Conservation (phyloP, 1,140 invertebrate genomes). For the Frieseomelitta varia region DNA sequence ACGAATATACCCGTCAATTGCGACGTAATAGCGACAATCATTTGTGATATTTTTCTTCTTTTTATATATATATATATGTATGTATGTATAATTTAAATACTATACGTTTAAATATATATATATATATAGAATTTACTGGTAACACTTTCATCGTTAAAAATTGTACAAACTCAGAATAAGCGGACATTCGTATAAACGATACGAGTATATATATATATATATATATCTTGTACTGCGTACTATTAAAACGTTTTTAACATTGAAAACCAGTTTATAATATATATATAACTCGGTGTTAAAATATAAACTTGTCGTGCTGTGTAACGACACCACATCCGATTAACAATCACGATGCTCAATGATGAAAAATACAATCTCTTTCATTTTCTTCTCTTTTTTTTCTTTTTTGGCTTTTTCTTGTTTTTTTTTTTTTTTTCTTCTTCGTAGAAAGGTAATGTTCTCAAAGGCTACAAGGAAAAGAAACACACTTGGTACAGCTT, state of each 20-base stretch:
- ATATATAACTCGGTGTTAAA: constrained; percentile 38
- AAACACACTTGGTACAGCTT: constrained; percentile 71
- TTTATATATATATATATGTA: neutral
- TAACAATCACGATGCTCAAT: neutral
- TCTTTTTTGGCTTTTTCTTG: too few species aligned
- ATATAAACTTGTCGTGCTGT: constrained; percentile 50
- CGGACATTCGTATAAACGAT: constrained; percentile 30
- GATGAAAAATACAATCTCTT: neutral
- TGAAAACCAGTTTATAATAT: constrained; percentile 20
- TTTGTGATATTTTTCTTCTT: constrained; percentile 66
- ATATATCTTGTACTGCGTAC: constrained; percentile 18
- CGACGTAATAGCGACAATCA: constrained; percentile 36
- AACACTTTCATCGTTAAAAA: constrained; percentile 36
- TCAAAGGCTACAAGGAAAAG: constrained; percentile 39
- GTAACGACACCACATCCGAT: neutral
- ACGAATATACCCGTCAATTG: neutral
- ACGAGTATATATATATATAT: neutral
- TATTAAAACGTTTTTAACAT: constrained; percentile 4
- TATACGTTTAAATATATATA: constrained; percentile 26
- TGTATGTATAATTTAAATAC: constrained; percentile 32
- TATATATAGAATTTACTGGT: constrained; percentile 19
- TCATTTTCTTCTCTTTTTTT: neutral
- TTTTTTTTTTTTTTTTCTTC: neutral
- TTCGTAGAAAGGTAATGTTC: neutral
- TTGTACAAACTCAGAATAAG: constrained; percentile 56